phyloP scores from a whole-genome alignment of 2,797 vertebrate genomes.

The Sylvilagus floridanus region DNA sequence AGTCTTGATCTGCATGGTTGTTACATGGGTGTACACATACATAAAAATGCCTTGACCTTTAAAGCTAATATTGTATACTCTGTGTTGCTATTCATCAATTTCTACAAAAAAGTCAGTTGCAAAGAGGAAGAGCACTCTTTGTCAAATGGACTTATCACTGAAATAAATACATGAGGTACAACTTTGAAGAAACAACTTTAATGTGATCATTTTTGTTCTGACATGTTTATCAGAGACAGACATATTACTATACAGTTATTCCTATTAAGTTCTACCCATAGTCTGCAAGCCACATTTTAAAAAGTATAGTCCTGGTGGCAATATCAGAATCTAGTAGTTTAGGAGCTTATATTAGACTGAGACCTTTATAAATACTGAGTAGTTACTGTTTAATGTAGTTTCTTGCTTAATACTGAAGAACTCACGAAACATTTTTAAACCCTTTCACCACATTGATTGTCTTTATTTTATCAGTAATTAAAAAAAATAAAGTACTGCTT shows the following conservation, averaged over 20 bases:
- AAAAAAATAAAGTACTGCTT: conserved; percentile 52
- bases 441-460: background rate
- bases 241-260: background rate
- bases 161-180: conserved; percentile 21
- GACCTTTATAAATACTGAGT: conserved; percentile 7
- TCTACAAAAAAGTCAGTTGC: background rate
- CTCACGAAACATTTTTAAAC: conserved; percentile 21
- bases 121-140: conserved; percentile 1
- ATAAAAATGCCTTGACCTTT: background rate
- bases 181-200: conserved; percentile 30
- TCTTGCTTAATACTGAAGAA: conserved; percentile 21
- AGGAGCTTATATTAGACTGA: conserved; percentile 30
- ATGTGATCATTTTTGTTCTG: background rate
- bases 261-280: background rate
- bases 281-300: conserved; percentile 8
- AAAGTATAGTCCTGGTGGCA: conserved; percentile 12
- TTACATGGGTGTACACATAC: background rate
- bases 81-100: background rate
- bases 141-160: background rate
- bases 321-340: conserved; percentile 42
- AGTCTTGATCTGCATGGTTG: background rate
- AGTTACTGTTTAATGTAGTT: conserved; percentile 41
- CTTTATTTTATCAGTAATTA: conserved; percentile 68
- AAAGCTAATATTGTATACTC: background rate
- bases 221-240: background rate